Percentiles rank a stretch among this genome's conserved stretches.
phyloP scores from a whole-genome alignment of 2,113 vertebrate species.

The Atlantisia rogersi region DNA sequence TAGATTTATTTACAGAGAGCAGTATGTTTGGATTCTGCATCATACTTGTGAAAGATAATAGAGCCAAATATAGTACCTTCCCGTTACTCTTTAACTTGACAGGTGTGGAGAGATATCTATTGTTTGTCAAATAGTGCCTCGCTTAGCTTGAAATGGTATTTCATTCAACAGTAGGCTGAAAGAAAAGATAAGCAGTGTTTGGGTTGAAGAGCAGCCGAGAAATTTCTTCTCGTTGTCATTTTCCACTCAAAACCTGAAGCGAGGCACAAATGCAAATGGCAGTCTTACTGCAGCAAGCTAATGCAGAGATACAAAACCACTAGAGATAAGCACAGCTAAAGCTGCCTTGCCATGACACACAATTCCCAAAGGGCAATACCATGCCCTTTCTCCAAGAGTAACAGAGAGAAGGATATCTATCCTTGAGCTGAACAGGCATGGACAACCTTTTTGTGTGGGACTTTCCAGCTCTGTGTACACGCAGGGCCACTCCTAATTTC shows the following conservation, averaged over 20 bases:
- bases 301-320: constrained; percentile 15
- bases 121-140: constrained; percentile 48
- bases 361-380: background rate
- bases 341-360: background rate
- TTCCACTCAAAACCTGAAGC: background rate
- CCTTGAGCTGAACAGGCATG: background rate
- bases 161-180: background rate
- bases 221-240: background rate
- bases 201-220: background rate
- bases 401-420: background rate
- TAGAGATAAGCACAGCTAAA: constrained; percentile 21
- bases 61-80: constrained; percentile 36
- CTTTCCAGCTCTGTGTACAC: background rate
- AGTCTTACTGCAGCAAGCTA: background rate
- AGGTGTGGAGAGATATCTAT: constrained; percentile 34
- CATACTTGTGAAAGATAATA: constrained; percentile 52
- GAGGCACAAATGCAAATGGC: constrained; percentile 25
- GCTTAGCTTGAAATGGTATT: background rate
- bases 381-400: background rate
- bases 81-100: constrained; percentile 56
- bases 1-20: constrained; percentile 54
- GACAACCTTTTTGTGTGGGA: background rate
- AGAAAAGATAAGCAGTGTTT: background rate
- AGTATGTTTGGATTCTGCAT: constrained; percentile 44
- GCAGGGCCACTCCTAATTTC: background rate